These are phyloP conservation scores for Galagoides demidoff DNA, from an alignment of 2,797 vertebrate genomes.

Conservation along the genomic window DNA sequence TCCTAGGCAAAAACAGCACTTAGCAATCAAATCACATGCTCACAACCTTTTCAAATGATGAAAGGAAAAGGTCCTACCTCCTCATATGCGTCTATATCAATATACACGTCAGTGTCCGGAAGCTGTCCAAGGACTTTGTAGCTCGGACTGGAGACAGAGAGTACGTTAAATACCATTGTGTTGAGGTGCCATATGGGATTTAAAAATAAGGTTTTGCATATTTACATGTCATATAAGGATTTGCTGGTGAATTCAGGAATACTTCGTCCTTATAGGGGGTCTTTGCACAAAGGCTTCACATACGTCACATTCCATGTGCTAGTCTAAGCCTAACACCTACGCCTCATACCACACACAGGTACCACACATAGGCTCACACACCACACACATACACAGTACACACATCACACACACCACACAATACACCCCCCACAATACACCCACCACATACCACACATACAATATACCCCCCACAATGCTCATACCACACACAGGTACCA, in stretches of 20 bases:
- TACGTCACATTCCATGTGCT: neutral
- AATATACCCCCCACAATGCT: neutral
- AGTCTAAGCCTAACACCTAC: neutral
- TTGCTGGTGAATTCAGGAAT: neutral
- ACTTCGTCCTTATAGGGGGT: neutral
- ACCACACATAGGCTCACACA: neutral
- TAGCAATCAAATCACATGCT: neutral
- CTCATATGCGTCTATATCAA: constrained; percentile 92
- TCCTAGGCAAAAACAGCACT: neutral
- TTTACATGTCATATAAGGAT: neutral
- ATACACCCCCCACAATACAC: neutral
- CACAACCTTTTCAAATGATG: neutral
- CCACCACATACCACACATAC: neutral
- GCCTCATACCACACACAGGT: neutral
- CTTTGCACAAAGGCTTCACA: neutral
- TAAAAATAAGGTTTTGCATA: neutral
- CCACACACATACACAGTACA: neutral
- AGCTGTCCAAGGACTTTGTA: constrained; percentile 93
- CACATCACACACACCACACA: neutral
- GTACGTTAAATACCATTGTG: neutral
- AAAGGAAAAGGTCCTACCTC: constrained; percentile 89
- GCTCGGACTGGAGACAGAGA: constrained; percentile 89
- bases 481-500: neutral
- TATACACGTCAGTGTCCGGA: constrained; percentile 93
- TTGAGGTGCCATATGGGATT: neutral